phyloP scores from a whole-genome alignment of 2,113 vertebrate species.

The Nipponia nippon region DNA sequence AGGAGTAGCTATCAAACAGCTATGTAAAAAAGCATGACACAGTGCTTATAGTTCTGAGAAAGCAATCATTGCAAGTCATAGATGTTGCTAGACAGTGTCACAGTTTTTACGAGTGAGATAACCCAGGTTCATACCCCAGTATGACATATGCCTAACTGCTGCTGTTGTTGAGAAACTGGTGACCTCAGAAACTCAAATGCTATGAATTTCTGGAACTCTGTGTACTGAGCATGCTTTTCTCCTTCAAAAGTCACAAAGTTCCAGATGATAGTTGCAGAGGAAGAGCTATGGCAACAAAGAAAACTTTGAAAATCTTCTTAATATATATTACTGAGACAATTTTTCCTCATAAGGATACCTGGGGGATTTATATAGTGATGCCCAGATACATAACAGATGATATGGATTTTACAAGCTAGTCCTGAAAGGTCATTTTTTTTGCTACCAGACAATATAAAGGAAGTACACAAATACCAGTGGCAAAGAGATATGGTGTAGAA shows the following conservation, averaged over 20 bases:
- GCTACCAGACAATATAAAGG: background rate
- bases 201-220: background rate
- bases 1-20: background rate
- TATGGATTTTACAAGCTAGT: background rate
- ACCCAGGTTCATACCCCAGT: background rate
- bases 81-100: background rate
- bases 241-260: background rate
- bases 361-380: background rate
- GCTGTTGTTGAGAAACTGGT: background rate
- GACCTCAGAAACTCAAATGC: background rate
- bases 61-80: background rate
- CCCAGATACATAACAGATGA: too few species aligned
- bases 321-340: background rate
- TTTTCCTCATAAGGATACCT: background rate
- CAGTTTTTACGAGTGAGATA: background rate
- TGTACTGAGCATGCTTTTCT: background rate
- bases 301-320: background rate
- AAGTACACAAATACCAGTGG: background rate
- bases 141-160: background rate
- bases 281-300: background rate
- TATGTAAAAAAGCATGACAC: background rate
- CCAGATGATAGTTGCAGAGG: background rate
- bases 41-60: background rate
- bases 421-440: background rate
- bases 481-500: background rate